phyloP scores from a whole-genome alignment of 2,113 vertebrate genomes.

The Microcebus murinus region DNA sequence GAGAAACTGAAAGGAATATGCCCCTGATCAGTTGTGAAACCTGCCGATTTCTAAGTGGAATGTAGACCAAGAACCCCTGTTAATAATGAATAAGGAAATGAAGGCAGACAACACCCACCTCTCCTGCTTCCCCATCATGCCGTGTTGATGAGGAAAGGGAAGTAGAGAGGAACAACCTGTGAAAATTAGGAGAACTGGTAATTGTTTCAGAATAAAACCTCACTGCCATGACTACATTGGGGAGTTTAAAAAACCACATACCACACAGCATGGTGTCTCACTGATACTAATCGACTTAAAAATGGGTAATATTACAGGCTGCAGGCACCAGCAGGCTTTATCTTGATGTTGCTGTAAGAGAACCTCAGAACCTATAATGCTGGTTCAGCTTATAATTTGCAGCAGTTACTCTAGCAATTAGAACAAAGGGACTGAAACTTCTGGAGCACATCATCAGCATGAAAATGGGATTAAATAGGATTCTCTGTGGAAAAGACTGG shows the following conservation, averaged over 20 bases:
- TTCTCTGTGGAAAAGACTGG: background rate
- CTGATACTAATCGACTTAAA: background rate
- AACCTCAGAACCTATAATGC: background rate
- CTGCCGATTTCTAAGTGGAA: background rate
- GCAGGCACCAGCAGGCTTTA: background rate
- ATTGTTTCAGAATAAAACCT: background rate
- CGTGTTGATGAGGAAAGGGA: background rate
- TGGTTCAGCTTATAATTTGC: background rate
- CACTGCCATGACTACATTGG: background rate
- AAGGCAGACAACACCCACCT: background rate
- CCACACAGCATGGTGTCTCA: background rate
- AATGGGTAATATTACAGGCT: background rate
- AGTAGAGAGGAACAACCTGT: background rate
- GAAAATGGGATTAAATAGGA: background rate
- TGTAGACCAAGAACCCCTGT: background rate
- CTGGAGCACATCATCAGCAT: background rate
- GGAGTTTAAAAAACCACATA: background rate
- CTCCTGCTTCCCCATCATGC: fast-evolving
- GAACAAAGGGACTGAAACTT: background rate
- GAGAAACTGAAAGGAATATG: background rate
- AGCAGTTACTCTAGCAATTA: background rate
- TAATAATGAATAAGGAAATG: slow-evolving; percentile 36
- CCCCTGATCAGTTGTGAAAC: background rate
- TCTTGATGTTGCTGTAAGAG: slow-evolving; percentile 44
- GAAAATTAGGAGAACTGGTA: background rate